Evolutionary conservation across 2,888 invertebrate genomes (phyloP).

Genomic region (Spicauda simplicius): DNA sequence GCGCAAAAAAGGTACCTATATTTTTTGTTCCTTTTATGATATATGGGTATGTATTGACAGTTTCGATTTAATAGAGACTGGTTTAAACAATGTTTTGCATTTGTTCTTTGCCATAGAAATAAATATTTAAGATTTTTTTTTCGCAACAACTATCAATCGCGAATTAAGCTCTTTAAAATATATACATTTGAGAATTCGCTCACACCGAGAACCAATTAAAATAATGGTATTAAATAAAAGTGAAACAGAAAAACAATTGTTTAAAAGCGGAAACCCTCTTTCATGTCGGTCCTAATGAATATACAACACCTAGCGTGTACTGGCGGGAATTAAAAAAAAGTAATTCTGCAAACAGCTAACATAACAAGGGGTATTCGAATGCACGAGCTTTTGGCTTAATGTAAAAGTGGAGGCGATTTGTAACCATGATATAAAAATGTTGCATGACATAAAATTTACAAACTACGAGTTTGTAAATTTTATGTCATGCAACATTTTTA

Average conservation of each 20-base stretch:
- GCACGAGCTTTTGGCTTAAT: constrained; percentile 43
- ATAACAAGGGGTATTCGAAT: constrained; percentile 55
- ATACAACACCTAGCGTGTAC: constrained; percentile 53
- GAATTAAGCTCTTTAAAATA: neutral
- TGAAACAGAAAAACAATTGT: constrained; percentile 41
- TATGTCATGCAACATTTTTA: too few relatives aligned
- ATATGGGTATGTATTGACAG: too few relatives aligned
- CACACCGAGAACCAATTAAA: constrained; percentile 25
- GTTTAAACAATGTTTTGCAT: too few relatives aligned
- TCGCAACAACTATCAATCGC: too few relatives aligned
- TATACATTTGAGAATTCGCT: neutral
- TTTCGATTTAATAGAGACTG: too few relatives aligned
- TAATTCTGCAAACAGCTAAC: constrained; percentile 56
- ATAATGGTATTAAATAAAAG: constrained; percentile 23
- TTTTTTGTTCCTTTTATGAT: too few relatives aligned
- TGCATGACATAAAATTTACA: neutral
- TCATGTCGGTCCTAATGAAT: constrained; percentile 52
- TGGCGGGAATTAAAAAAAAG: constrained; percentile 55
- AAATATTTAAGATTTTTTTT: too few relatives aligned
- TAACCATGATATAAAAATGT: too few relatives aligned
- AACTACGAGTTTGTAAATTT: neutral
- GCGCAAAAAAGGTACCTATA: too few relatives aligned
- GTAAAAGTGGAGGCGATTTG: constrained; percentile 30
- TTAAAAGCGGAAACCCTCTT: constrained; percentile 49
- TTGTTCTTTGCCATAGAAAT: too few relatives aligned